Evolutionary conservation across 2,797 vertebrate genomes (phyloP).

Genomic region (Emydoidea blandingii): DNA sequence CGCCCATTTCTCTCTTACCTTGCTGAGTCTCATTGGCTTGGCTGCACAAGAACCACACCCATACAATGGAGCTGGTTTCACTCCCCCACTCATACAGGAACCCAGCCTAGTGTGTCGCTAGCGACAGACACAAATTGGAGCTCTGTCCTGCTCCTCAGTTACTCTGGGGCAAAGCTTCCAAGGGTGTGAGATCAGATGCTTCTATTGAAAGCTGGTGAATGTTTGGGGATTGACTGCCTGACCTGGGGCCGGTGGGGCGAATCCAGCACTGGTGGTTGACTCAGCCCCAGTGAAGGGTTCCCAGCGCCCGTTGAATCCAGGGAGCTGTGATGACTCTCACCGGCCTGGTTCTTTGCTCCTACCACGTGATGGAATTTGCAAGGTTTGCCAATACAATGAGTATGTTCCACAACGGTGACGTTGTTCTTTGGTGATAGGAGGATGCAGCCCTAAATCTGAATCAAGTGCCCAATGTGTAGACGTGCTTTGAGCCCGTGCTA

Average conservation of each 20-base stretch:
- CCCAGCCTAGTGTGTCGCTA: accelerated
- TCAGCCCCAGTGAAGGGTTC: accelerated
- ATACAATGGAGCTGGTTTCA: accelerated
- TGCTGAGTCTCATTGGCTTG: not conserved
- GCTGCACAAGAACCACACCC: accelerated
- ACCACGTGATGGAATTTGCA: accelerated
- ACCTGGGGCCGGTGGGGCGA: not conserved
- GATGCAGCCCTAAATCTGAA: not conserved
- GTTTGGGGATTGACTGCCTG: no score
- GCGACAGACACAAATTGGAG: accelerated
- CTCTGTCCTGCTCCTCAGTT: accelerated
- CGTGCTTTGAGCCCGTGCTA: no score
- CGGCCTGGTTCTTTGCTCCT: not conserved
- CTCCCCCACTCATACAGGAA: accelerated
- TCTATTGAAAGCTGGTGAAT: no score
- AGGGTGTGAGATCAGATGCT: not conserved
- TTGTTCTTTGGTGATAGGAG: accelerated
- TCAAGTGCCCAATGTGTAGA: accelerated
- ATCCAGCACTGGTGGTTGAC: no score
- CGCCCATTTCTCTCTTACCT: not conserved
- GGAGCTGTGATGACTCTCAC: not conserved
- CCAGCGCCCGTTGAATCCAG: accelerated
- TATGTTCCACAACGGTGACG: accelerated
- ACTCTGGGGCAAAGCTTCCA: not conserved
- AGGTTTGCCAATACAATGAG: not conserved